Evolutionary conservation across 2,113 vertebrate genomes (phyloP).

Genomic region (Dinomys branickii): DNA sequence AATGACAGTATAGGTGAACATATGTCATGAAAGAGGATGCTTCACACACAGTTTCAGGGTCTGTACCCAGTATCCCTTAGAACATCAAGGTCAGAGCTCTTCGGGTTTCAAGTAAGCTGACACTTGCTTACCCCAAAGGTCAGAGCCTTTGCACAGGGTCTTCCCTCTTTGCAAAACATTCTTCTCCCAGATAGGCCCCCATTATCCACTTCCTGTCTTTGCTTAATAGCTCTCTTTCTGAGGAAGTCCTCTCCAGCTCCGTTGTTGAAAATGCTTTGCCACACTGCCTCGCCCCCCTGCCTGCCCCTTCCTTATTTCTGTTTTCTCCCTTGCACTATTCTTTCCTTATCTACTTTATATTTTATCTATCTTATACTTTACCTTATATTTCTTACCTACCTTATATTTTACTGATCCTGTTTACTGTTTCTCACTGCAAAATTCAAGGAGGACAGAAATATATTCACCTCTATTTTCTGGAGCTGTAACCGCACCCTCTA

Average conservation of each 20-base stretch:
- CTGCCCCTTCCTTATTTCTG: neutral
- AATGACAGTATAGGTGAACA: neutral
- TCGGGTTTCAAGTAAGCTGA: neutral
- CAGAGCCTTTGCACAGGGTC: neutral
- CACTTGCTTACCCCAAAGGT: neutral
- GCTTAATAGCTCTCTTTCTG: neutral
- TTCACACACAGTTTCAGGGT: neutral
- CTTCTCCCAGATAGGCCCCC: neutral
- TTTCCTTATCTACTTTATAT: neutral
- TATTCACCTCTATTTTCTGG: slow-evolving; percentile 29
- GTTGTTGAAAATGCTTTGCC: neutral
- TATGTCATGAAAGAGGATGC: neutral
- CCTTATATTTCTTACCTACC: neutral
- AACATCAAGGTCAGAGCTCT: neutral
- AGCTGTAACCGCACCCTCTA: neutral
- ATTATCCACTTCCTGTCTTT: neutral
- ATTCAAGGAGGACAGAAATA: neutral
- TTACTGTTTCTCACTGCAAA: neutral
- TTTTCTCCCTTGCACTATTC: neutral
- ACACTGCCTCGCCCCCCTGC: neutral
- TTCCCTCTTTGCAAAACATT: neutral
- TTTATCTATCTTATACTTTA: neutral
- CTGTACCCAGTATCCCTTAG: neutral
- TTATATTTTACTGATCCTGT: neutral
- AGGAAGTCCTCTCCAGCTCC: neutral